Percentiles rank a stretch among this genome's conserved stretches.
Conservation (phyloP, 2,888 invertebrate species). For the Buathra laborator region DNA sequence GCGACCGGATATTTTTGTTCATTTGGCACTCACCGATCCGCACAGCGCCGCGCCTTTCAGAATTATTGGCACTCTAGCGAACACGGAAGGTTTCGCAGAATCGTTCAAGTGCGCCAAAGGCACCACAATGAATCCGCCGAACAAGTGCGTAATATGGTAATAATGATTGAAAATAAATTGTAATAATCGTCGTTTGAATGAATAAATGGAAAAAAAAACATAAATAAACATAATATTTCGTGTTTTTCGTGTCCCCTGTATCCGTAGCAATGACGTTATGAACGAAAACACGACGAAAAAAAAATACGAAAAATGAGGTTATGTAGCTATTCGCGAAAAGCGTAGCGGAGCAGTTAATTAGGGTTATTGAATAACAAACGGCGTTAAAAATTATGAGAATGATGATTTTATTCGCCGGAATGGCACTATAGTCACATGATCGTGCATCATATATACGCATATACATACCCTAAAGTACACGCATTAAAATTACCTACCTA, state of each 20-base stretch:
- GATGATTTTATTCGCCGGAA: constrained; percentile 71
- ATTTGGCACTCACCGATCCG: constrained; percentile 88
- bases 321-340: too few relatives aligned
- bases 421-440: constrained; percentile 70
- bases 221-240: too few relatives aligned
- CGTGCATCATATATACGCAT: constrained; percentile 64
- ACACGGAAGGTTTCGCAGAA: constrained; percentile 88
- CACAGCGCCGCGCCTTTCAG: constrained; percentile 89
- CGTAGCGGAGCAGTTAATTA: neutral
- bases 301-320: too few relatives aligned
- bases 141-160: constrained; percentile 89
- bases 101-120: constrained; percentile 88
- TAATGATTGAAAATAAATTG: constrained; percentile 5
- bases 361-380: neutral
- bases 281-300: neutral
- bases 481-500: constrained; percentile 72
- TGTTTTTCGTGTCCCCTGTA: too few relatives aligned
- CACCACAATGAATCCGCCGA: constrained; percentile 88
- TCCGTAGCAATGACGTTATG: too few relatives aligned
- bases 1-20: constrained; percentile 88
- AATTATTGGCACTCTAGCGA: constrained; percentile 88
- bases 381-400: constrained; percentile 65
- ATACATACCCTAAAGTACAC: constrained; percentile 71
- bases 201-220: neutral
- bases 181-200: neutral